A percentile compares a stretch with the other conserved stretches of the same genome.
Evolutionary conservation across 2,888 invertebrate genomes (phyloP).

Genomic region (Orchesellides sinensis): DNA sequence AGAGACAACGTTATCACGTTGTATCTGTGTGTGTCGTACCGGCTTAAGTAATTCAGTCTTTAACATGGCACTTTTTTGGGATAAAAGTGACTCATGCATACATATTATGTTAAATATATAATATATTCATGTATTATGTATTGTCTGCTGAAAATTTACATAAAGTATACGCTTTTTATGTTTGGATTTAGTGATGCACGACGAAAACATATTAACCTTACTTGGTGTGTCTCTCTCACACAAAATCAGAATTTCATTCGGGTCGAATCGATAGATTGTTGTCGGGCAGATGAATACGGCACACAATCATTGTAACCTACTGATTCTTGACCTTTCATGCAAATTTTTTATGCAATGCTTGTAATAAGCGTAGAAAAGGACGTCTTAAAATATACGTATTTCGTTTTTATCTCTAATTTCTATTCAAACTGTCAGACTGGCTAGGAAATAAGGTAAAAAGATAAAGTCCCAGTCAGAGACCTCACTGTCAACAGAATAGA

Average conservation of each 20-base stretch:
- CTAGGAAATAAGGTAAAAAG: not conserved
- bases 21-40: too few species aligned
- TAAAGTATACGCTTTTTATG: too few species aligned
- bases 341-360: conserved; percentile 51
- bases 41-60: too few species aligned
- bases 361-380: not conserved
- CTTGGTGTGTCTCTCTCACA: not conserved
- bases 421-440: not conserved
- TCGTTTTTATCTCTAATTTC: not conserved
- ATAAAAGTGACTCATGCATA: too few species aligned
- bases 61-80: not conserved
- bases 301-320: conserved; percentile 46
- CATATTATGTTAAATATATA: too few species aligned
- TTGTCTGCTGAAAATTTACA: too few species aligned
- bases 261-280: conserved; percentile 36
- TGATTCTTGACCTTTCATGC: conserved; percentile 56
- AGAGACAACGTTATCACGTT: too few species aligned
- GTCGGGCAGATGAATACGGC: conserved; percentile 21
- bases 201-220: not conserved
- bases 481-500: not conserved
- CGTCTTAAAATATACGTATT: not conserved
- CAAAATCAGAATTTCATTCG: not conserved
- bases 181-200: conserved; percentile 2
- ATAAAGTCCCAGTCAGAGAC: not conserved
- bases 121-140: too few species aligned